Evolutionary conservation across 2,888 invertebrate species (phyloP), one percentile per base, ranked within the genome.

Genomic region (Dexiosoma caninum): DNA sequence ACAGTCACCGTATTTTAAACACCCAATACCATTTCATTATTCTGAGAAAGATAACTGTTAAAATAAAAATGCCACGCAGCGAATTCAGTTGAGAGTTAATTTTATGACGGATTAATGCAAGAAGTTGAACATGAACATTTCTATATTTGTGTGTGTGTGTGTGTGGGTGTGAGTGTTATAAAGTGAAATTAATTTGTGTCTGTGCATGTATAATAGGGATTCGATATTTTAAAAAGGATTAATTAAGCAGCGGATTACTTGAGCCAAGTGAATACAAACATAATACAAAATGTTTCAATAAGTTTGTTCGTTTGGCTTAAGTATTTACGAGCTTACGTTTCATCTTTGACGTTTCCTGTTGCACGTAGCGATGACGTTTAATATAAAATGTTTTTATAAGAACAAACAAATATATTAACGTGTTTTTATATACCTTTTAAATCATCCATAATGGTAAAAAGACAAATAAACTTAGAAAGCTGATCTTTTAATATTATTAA

Each of bases 291-390:
- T n/a, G 82, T 21, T 85, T 84, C 78, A 85, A 86, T 84, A 86
- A 90, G 90, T 90, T 88, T 89, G 90, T 90, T 90, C 90, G 90
- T 90, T 90, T 90, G 90, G 90, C 90, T 90, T 89, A 90, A 90
- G 90, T 90, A 89, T 90, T 89, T 90, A 87, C 89, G 84, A 84
- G 87, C 85, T 86, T 85, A 84, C 83, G 64, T 77, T 83, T 71
- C 86, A 87, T 84, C 87, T 42, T 14, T 72, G 5, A 70, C 37
- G 27, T 49, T 37, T 46, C 21, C 12, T 32, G 21, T 16, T 44
- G 16, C 9, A 59, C n/a, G 27, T 49, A n/a, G 8, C 1, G 16
- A 32, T 32, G 10, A 55, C 53, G 53, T 16, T 55, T 32, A 6
- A 55, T 2, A 32, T n/a, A 12, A 19, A 19, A 16, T 55, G 16